Base-by-base conservation (phyloP, 2,888 invertebrate species). In the Lysandra bellargus region DNA sequence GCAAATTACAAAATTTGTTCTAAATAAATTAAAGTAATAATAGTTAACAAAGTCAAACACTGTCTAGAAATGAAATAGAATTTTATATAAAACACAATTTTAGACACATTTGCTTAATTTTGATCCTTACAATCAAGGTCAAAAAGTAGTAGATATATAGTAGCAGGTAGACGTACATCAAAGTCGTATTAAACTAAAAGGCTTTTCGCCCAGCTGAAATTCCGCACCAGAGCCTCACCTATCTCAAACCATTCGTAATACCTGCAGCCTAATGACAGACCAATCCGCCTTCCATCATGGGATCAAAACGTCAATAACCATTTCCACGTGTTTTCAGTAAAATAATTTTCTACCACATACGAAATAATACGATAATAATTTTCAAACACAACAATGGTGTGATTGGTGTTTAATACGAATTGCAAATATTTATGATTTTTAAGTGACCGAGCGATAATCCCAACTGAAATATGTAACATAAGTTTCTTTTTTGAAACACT, bases 291-390 rank as follows among this genome's bases (percentile, higher is more conserved):
- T 37, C 33, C 69, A 69, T 69, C 33, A 69, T 33, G 14, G 69
- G 69, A 69, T 69, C 33, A 69, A 69, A 37, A 69, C 69, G 69
- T 69, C 69, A 69, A 69, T 69, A 69, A 69, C 17, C 37, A 12
- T 69, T 69, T 37, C 33, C 33, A 69, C 69, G 5, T 37, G 69
- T 17, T 33, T 69, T 14, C 3, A 69, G 14, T 5, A 17, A 37
- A 5, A 69, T 69, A 69, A 61, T 61, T 61, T n/a, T 61, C 6
- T 7, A 23, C 7, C 7, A 7, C 23, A 61, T 61, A 61, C 2
- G 6, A 61, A 61, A 23, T 23, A 61, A 60, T 60, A n/a, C n/a
- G 23, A 7, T 61, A 17, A 57, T 17, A 57, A 57, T 57, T 57
- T 57, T 57, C 3, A 17, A 57, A 57, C 17, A 57, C 17, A 57